Conservation (phyloP, 2,113 vertebrate genomes). For the Rissa tridactyla region DNA sequence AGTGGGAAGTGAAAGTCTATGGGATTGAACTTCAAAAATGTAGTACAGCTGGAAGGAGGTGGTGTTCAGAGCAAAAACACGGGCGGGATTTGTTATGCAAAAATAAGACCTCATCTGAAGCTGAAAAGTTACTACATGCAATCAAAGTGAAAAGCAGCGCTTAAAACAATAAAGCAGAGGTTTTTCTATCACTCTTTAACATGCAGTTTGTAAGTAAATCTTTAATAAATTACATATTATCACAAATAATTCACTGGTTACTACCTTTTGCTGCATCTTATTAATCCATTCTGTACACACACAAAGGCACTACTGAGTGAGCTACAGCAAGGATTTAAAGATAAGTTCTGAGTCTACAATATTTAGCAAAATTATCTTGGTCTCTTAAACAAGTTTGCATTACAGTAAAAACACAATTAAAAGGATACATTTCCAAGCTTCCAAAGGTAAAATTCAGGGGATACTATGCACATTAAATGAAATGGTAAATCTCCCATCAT, state of each 20-base stretch:
- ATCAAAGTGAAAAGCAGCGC: not conserved
- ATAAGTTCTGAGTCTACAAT: not conserved
- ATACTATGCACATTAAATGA: not conserved
- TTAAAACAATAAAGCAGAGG: not conserved
- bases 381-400: not conserved
- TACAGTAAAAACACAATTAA: not conserved
- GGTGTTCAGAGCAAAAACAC: not conserved
- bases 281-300: not conserved
- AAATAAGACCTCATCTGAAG: not conserved
- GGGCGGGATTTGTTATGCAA: not conserved
- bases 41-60: not conserved
- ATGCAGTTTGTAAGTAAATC: not conserved
- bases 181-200: not conserved
- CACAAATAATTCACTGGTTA: not conserved
- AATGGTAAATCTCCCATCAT: not conserved
- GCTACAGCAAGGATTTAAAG: not conserved
- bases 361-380: not conserved
- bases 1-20: not conserved
- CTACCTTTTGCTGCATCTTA: not conserved
- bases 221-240: constrained; percentile 14
- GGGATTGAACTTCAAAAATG: not conserved
- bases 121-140: not conserved
- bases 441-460: not conserved
- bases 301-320: not conserved
- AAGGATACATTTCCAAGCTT: not conserved